These are phyloP conservation scores for Patiria miniata DNA, from an alignment of 35 echinoderm and acorn worm species.

Conservation along the genomic window DNA sequence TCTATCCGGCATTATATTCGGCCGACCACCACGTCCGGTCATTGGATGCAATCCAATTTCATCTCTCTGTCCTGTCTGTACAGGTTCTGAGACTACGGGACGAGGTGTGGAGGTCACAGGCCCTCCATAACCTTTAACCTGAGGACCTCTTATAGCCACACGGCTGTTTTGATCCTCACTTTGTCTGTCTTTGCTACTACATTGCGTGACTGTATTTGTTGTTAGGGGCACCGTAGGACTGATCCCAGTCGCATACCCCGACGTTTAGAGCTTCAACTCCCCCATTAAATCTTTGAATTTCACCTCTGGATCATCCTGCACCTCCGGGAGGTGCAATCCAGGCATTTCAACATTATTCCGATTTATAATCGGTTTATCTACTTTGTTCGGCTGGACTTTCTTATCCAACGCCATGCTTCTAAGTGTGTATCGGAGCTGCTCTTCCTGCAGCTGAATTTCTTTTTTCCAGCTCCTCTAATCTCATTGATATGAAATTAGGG, in stretches of 20 bases:
- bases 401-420: not conserved
- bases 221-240: not conserved
- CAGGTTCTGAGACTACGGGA: not conserved
- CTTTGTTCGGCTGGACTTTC: not conserved
- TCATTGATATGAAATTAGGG: not conserved
- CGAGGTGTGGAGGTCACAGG: not conserved
- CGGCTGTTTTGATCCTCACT: not conserved
- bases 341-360: not conserved
- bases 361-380: too few relatives aligned
- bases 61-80: not conserved
- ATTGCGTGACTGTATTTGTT: too few relatives aligned
- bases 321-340: too few relatives aligned
- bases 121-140: too few relatives aligned
- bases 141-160: not conserved
- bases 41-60: too few relatives aligned
- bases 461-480: not conserved
- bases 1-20: constrained; percentile 27
- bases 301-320: too few relatives aligned
- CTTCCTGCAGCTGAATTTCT: too few relatives aligned
- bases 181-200: not conserved
- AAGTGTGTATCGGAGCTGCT: not conserved
- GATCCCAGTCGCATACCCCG: not conserved
- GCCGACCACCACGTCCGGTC: not conserved
- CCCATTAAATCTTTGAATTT: too few relatives aligned
- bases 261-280: not conserved